These are phyloP conservation scores for Uria lomvia DNA, from an alignment of 2,113 vertebrate genomes.

Conservation along the genomic window DNA sequence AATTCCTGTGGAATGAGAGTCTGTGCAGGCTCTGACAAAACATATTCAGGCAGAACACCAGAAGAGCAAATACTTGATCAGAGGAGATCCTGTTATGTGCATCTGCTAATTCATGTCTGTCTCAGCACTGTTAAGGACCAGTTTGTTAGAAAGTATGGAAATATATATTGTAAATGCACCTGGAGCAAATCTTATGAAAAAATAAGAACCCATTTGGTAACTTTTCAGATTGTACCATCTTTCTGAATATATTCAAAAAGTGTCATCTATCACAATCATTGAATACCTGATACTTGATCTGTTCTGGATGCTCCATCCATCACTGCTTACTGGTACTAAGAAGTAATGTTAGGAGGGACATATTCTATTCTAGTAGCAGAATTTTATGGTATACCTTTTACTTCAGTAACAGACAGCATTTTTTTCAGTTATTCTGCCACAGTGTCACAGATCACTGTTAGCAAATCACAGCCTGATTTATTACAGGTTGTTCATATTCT, in stretches of 20 bases:
- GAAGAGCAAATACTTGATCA: neutral
- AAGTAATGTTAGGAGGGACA: neutral
- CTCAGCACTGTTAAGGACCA: neutral
- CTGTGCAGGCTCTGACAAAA: neutral
- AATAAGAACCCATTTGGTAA: neutral
- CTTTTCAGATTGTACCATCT: neutral
- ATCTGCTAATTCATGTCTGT: neutral
- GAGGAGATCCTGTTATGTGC: fast-evolving
- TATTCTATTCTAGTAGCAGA: neutral
- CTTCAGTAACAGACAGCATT: neutral
- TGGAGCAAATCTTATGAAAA: neutral
- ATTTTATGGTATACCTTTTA: neutral
- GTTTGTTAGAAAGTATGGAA: neutral
- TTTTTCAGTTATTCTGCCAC: neutral
- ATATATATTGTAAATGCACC: neutral
- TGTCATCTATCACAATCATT: neutral
- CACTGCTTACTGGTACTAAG: neutral
- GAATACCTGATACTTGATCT: neutral
- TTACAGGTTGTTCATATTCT: neutral
- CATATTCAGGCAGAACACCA: neutral
- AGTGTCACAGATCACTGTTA: neutral
- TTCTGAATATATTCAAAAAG: neutral
- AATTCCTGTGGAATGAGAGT: neutral
- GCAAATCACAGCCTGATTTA: neutral
- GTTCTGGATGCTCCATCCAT: neutral